Evolutionary conservation across 2,113 vertebrate species (phyloP), one percentile per base, ranked within the genome.

Genomic region (Gulo gulo): DNA sequence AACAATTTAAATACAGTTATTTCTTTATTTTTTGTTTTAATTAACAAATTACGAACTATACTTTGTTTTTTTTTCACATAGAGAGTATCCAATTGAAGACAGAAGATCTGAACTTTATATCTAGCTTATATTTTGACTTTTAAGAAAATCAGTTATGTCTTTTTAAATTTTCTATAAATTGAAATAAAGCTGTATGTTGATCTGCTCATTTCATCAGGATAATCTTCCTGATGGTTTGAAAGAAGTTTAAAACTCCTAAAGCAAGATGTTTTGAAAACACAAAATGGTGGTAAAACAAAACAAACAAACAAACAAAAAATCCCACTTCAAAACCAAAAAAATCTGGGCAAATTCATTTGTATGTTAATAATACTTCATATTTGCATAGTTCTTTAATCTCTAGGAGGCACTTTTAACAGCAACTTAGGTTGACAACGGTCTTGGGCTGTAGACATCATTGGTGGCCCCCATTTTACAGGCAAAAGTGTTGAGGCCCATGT

Each of bases 11-110:
- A 84, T 88, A 65, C 6, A 57, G 11, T 90, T 95, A 55, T 91
- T 97, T 96, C 47, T 90, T 6, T 74, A 39, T 88, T 95, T 95
- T 93, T 42, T 42, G 39, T 52, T 96, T 84, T 78, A 65, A 34
- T 50, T 50, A 29, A 52, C 74, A 57, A 95, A 92, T 86, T n/a
- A 88, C 4, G 79, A 50, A 59, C 55, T 52, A 31, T 31, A 65
- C 39, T 36, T 81, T 45, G 14, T 42, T 47, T 11, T 71, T 29
- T 42, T 26, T 88, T 69, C 26, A 93, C 34, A n/a, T 63, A 52
- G 26, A 39, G 50, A 52, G 11, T 82, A 31, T 89, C 21, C 74
- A 31, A 52, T 63, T 94, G 61, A 86, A 76, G 78, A 50, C 39
- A 91, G 45, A 7, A 21, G 34, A 78, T 69, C 36, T 88, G 29